Conservation (phyloP, 23 tunicate species). For the Aplidium turbinatum region DNA sequence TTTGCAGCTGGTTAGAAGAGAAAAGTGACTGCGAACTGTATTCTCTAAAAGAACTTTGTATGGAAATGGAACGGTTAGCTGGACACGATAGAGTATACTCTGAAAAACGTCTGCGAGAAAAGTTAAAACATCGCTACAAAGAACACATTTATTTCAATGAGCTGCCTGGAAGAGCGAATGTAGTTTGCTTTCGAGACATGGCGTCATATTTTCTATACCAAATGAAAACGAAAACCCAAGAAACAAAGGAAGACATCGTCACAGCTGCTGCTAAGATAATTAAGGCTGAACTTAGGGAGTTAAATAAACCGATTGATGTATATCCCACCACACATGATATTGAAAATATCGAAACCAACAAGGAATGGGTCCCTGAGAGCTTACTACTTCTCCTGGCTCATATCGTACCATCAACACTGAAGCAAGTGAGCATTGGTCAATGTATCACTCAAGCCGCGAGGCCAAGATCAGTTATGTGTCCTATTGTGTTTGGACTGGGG, state of each 20-base stretch:
- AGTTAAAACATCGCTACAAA: not conserved
- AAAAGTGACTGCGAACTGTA: too few relatives aligned
- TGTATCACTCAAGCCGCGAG: slow-evolving; percentile 4
- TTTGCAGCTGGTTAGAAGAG: too few relatives aligned
- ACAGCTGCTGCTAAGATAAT: too few relatives aligned
- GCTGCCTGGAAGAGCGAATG: slow-evolving; percentile 1
- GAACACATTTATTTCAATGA: slow-evolving; percentile 1
- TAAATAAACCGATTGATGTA: slow-evolving; percentile 1
- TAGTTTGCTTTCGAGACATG: slow-evolving; percentile 14
- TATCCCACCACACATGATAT: not conserved
- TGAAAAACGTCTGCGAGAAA: too few relatives aligned
- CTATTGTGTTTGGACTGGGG: not conserved
- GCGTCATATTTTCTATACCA: not conserved
- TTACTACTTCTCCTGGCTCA: not conserved
- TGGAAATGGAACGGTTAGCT: too few relatives aligned
- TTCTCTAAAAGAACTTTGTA: too few relatives aligned
- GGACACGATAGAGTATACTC: too few relatives aligned
- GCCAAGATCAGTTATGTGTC: slow-evolving; percentile 1
- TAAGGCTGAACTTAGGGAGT: not conserved
- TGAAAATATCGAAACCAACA: not conserved
- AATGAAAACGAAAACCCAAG: too few relatives aligned
- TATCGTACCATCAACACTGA: not conserved
- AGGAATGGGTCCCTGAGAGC: slow-evolving; percentile 4
- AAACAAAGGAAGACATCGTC: too few relatives aligned
- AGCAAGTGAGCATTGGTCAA: slow-evolving; percentile 14